phyloP scores from a whole-genome alignment of 64 coral and sea anemone genomes.

The Dendrophyllia cribrosa region DNA sequence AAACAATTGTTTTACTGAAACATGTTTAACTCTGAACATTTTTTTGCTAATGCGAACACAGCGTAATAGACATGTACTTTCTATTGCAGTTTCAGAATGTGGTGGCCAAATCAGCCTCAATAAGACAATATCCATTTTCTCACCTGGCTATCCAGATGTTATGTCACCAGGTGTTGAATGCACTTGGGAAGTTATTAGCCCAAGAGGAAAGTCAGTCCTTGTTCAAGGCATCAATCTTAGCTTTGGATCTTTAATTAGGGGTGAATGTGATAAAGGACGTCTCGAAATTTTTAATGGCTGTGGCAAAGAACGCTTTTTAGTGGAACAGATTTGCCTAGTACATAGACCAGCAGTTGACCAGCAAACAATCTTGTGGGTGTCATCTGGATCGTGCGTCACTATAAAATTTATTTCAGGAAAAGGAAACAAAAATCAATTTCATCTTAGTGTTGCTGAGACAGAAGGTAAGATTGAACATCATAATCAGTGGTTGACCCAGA shows the following conservation, averaged over 20 bases:
- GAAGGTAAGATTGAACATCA: background rate
- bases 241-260: slow-evolving; percentile 50
- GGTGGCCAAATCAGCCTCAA: background rate
- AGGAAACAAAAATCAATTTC: slow-evolving; percentile 68
- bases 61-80: background rate
- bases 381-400: slow-evolving; percentile 68
- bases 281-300: slow-evolving; percentile 93
- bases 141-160: slow-evolving; percentile 17
- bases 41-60: too few species aligned
- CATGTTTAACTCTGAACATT: too few species aligned
- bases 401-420: slow-evolving; percentile 71
- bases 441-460: slow-evolving; percentile 27
- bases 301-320: slow-evolving; percentile 51
- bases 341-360: background rate
- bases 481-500: too few species aligned
- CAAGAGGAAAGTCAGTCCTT: slow-evolving; percentile 20
- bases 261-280: slow-evolving; percentile 33
- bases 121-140: slow-evolving; percentile 32
- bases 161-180: background rate
- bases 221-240: background rate
- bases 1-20: too few species aligned
- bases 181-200: slow-evolving; percentile 41
- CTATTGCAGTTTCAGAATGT: background rate
- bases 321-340: slow-evolving; percentile 73
- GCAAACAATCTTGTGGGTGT: slow-evolving; percentile 72